Evolutionary conservation across 2,797 vertebrate genomes (phyloP).

Genomic region (Loris lydekkerianus): DNA sequence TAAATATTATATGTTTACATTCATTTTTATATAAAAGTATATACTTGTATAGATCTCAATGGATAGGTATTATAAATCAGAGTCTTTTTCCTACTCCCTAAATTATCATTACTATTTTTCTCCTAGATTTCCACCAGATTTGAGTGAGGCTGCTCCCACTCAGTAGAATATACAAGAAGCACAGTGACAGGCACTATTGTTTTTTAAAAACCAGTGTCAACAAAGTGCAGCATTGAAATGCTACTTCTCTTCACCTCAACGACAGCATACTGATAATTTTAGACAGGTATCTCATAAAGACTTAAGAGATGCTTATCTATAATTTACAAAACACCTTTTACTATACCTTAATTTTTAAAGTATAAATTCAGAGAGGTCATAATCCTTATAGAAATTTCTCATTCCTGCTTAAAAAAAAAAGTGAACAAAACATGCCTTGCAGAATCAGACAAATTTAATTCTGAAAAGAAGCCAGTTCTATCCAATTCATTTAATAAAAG

Average conservation of each 20-base stretch:
- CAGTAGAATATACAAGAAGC: not conserved
- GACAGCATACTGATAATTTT: not conserved
- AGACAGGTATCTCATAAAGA: not conserved
- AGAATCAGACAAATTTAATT: not conserved
- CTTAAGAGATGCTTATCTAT: not conserved
- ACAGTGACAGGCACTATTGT: not conserved
- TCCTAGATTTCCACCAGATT: not conserved
- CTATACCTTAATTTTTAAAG: not conserved
- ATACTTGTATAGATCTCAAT: not conserved
- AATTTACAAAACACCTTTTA: not conserved
- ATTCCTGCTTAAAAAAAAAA: not conserved
- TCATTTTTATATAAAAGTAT: not conserved
- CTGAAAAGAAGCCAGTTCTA: not conserved
- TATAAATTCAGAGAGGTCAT: not conserved
- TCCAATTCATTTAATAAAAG: not conserved
- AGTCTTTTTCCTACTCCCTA: not conserved
- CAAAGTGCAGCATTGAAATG: not conserved
- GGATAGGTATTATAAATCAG: not conserved
- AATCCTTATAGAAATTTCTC: not conserved
- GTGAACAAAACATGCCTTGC: not conserved
- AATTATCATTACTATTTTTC: not conserved
- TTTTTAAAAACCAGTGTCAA: not conserved
- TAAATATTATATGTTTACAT: not conserved
- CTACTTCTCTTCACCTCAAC: not conserved
- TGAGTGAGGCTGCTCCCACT: not conserved